Percentiles rank a stretch among this genome's conserved stretches.
Conservation (phyloP, 2,888 invertebrate species). For the Calliphora vomitoria region DNA sequence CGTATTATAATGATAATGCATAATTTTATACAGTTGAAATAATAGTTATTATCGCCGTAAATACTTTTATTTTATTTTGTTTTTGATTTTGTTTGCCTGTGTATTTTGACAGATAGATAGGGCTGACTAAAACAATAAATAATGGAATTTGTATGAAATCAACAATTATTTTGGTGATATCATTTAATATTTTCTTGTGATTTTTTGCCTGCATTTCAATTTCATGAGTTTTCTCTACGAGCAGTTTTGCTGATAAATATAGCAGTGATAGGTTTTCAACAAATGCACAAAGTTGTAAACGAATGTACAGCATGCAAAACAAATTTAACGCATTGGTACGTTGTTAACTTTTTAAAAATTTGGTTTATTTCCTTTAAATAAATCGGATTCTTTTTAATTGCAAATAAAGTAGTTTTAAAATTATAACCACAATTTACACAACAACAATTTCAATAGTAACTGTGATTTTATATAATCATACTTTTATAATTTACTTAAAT, state of each 20-base stretch:
- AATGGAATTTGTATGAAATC: constrained; percentile 37
- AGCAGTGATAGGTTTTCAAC: neutral
- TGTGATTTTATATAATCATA: too few relatives aligned
- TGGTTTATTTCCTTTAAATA: too few relatives aligned
- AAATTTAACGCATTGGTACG: too few relatives aligned
- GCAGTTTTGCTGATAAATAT: constrained; percentile 1
- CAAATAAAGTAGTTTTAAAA: too few relatives aligned
- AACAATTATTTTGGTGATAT: constrained; percentile 42
- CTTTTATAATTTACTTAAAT: too few relatives aligned
- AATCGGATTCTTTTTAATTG: too few relatives aligned
- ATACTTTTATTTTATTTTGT: neutral
- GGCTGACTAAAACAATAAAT: constrained; percentile 34
- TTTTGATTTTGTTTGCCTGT: constrained; percentile 6
- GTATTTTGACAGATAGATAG: neutral
- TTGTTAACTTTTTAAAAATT: too few relatives aligned
- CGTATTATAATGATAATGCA: constrained; percentile 38
- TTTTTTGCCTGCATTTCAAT: constrained; percentile 1
- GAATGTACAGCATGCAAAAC: neutral
- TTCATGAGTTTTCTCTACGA: neutral
- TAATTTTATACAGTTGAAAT: constrained; percentile 36
- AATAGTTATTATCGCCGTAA: constrained; percentile 39
- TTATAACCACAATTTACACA: too few relatives aligned
- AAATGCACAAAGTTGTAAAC: neutral
- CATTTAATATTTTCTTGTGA: constrained; percentile 22
- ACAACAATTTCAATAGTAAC: too few relatives aligned